phyloP scores from a whole-genome alignment of 2,797 vertebrate genomes.

The Schizopygopsis pylzovi region DNA sequence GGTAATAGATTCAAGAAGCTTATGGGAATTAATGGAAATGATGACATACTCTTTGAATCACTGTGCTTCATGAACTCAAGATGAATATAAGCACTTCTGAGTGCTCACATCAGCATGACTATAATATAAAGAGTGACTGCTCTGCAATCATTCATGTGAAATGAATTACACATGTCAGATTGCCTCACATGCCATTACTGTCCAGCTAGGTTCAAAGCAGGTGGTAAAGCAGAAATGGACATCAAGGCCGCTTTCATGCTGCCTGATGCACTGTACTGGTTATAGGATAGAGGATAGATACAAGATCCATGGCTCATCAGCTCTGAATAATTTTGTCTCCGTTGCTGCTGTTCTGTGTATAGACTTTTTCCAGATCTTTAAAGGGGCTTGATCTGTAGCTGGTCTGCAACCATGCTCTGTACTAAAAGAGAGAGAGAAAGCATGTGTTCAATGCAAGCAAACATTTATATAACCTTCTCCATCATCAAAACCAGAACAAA shows the following conservation, averaged over 20 bases:
- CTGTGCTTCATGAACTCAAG: background rate
- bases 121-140: background rate
- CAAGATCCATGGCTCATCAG: conserved; percentile 65
- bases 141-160: background rate
- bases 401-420: conserved; percentile 79
- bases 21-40: background rate
- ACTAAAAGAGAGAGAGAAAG: conserved; percentile 71
- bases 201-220: conserved; percentile 28
- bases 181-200: background rate
- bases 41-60: background rate
- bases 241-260: conserved; percentile 67
- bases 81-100: background rate
- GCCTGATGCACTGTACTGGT: conserved; percentile 63
- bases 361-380: conserved; percentile 81
- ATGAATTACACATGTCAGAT: background rate
- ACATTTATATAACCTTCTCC: conserved; percentile 5
- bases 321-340: conserved; percentile 69
- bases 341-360: conserved; percentile 75
- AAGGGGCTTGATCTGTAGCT: conserved; percentile 80
- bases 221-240: background rate
- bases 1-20: background rate
- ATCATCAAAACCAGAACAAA: conserved; percentile 17
- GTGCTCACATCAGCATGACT: background rate
- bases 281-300: conserved; percentile 65
- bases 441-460: background rate